Base-by-base conservation (phyloP, 2,888 invertebrate species). In the Lasioglossum morio region DNA sequence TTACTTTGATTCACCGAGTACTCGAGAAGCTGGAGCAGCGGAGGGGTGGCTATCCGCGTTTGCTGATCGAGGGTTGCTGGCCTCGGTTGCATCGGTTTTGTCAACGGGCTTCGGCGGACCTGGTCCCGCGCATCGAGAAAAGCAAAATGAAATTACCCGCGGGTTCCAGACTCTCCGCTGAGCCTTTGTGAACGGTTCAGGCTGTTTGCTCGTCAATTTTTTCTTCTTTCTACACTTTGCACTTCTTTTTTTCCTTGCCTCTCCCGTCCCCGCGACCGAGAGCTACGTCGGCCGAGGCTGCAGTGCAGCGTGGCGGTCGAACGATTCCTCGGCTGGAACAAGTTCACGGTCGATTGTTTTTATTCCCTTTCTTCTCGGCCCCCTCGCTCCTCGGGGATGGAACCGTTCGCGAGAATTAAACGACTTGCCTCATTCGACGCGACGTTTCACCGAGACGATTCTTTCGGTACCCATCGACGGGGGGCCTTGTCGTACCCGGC, bases 71-170 rank as follows among this genome's bases (percentile, higher is more conserved):
- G 73, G 72, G 66, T 34, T 57, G n/a, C 63, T 7, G 37, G 79
- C 86, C 86, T 57, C 88, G 84, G 40, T 87, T 89, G 85, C 63
- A 40, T 70, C 37, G 82, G 86, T 89, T 92, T 91, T 92, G 92
- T 92, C 90, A 92, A 91, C 91, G 93, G 85, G 79, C 79, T 70
- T n/a, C 70, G 70, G 40, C 40, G 14, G n/a, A 14, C 83, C 82
- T 34, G 72, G 86, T 82, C 79, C 77, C 77, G 66, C 43, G 77
- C 72, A 60, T 37, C 66, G 70, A 79, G 80, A 81, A 78, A 82
- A 88, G 81, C 83, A 88, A 90, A 89, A 88, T 90, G 84, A 88
- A 86, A 87, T 90, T 86, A 82, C 80, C 80, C 83, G 88, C 48
- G 82, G 80, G 43, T 40, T 74, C 84, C 69, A 78, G 85, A 79